Percentiles rank a stretch among this genome's conserved stretches.
These are phyloP conservation scores for Parotocinclus haroldoi DNA, from an alignment of 2,797 vertebrate genomes.

Conservation along the genomic window DNA sequence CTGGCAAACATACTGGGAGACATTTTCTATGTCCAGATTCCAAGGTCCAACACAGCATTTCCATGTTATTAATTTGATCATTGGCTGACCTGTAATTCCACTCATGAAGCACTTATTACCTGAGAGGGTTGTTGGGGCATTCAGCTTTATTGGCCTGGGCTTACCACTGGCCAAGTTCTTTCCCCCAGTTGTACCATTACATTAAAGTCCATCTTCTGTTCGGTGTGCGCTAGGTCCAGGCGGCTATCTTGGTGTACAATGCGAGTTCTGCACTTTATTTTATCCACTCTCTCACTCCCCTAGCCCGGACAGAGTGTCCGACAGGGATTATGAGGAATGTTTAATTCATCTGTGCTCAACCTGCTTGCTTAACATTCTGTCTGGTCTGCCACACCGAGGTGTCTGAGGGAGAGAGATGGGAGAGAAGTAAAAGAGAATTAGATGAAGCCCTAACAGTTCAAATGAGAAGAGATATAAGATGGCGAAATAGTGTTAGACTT, in stretches of 20 bases:
- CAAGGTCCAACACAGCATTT: slow-evolving; percentile 41
- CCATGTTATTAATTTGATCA: slow-evolving; percentile 73
- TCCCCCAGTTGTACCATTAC: slow-evolving; percentile 63
- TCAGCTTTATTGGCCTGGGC: slow-evolving; percentile 76
- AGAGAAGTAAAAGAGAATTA: slow-evolving; percentile 32
- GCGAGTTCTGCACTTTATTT: slow-evolving; percentile 18
- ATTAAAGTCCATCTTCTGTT: slow-evolving; percentile 50
- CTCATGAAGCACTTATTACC: slow-evolving; percentile 74
- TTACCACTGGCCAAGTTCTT: slow-evolving; percentile 68
- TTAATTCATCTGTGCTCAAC: slow-evolving; percentile 46
- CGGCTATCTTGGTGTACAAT: slow-evolving; percentile 19
- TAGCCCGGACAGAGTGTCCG: slow-evolving; percentile 35
- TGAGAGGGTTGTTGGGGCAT: slow-evolving; percentile 71
- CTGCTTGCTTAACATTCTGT: slow-evolving; percentile 41
- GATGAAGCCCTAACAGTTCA: slow-evolving; percentile 39
- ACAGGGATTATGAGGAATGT: slow-evolving; percentile 42
- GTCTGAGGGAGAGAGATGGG: slow-evolving; percentile 22
- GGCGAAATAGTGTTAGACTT: slow-evolving; percentile 21
- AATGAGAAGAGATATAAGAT: slow-evolving; percentile 26
- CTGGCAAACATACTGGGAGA: slow-evolving; percentile 24
- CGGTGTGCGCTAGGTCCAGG: slow-evolving; percentile 60
- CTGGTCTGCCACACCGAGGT: slow-evolving; percentile 34
- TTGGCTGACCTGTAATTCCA: slow-evolving; percentile 75
- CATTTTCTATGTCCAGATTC: slow-evolving; percentile 10
- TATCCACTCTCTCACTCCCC: slow-evolving; percentile 6